A percentile compares a stretch with the other conserved stretches of the same genome.
Evolutionary conservation across 2,888 invertebrate species (phyloP).

Genomic region (Cephus sareptanus): DNA sequence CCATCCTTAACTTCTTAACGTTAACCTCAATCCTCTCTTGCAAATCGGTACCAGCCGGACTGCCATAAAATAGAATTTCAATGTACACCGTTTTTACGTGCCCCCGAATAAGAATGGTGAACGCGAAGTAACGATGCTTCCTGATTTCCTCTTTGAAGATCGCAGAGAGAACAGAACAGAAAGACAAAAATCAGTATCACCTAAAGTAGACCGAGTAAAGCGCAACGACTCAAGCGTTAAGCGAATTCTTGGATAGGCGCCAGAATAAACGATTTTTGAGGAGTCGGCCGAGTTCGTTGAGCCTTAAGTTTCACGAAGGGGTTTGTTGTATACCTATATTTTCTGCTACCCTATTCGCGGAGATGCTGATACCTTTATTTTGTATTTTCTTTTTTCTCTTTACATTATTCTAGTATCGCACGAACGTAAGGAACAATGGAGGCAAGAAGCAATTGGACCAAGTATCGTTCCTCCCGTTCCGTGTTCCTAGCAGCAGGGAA

Average conservation of each 20-base stretch:
- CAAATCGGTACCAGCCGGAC: not conserved
- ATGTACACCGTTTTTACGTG: not conserved
- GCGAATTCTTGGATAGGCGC: conserved; percentile 36
- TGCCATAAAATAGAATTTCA: not conserved
- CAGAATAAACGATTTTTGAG: conserved; percentile 29
- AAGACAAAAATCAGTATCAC: not conserved
- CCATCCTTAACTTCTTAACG: not conserved
- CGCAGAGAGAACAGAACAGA: not conserved
- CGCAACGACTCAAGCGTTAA: conserved; percentile 19
- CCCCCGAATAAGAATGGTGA: not conserved
- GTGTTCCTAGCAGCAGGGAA: not conserved
- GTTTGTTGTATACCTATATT: not conserved
- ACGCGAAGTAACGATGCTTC: not conserved
- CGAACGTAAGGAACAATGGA: not conserved
- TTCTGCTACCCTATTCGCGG: not conserved
- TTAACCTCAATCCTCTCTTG: not conserved
- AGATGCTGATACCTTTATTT: not conserved
- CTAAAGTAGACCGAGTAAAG: not conserved
- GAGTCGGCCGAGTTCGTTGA: not conserved
- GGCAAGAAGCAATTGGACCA: not conserved
- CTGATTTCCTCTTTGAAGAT: not conserved
- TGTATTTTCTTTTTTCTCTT: too few species aligned
- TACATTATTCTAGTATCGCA: not conserved
- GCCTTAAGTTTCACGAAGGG: not conserved
- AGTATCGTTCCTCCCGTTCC: not conserved